Percentiles rank a stretch among this genome's conserved stretches.
Conservation (phyloP, 2,888 invertebrate species). For the Cephus nigrinus region DNA sequence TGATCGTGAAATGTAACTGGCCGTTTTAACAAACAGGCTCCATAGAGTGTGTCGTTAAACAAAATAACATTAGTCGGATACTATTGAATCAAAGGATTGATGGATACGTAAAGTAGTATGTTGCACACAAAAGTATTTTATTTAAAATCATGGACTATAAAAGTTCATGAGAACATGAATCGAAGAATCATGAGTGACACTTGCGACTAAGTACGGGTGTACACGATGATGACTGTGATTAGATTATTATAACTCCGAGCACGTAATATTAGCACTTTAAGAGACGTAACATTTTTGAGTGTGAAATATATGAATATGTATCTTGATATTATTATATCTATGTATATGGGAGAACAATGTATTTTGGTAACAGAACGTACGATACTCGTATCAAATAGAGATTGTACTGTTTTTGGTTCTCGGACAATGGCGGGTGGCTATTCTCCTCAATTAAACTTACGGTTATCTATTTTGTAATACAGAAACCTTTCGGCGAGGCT, state of each 20-base stretch:
- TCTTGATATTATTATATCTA: background rate
- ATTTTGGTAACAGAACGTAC: background rate
- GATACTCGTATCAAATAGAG: background rate
- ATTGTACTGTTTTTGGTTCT: background rate
- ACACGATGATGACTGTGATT: conserved; percentile 10
- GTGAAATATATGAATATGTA: background rate
- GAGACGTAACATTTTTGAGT: background rate
- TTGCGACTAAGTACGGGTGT: conserved; percentile 18
- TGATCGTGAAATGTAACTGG: background rate
- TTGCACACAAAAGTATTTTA: conserved; percentile 17
- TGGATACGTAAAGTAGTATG: background rate
- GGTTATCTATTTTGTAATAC: background rate
- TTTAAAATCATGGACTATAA: conserved; percentile 20
- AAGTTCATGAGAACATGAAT: conserved; percentile 10
- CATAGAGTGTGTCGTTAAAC: background rate
- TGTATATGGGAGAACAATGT: background rate
- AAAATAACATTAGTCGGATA: background rate
- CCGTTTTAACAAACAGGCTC: background rate
- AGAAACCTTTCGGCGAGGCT: background rate
- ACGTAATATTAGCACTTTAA: background rate
- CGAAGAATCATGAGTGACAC: conserved; percentile 12
- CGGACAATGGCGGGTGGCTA: background rate
- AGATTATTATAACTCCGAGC: background rate
- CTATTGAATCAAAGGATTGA: background rate
- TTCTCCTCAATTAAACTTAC: background rate